Percentiles rank a stretch among this genome's conserved stretches.
These are phyloP conservation scores for Syrrhaptes paradoxus DNA, from an alignment of 2,113 vertebrate genomes.

Conservation along the genomic window DNA sequence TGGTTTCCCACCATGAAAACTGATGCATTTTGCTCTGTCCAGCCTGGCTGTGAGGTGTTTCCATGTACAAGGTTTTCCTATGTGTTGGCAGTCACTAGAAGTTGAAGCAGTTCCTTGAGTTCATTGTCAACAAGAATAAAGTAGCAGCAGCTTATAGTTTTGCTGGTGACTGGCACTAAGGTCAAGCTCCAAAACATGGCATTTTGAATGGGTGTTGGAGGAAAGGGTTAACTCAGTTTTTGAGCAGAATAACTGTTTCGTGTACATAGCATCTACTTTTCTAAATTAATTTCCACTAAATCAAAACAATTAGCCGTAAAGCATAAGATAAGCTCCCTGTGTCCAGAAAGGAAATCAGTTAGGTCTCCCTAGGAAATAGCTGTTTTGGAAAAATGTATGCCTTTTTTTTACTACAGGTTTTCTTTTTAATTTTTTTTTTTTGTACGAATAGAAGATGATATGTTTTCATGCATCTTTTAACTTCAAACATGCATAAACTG, in stretches of 20 bases:
- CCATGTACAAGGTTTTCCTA: background rate
- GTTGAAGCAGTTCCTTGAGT: background rate
- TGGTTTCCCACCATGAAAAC: background rate
- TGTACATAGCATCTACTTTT: background rate
- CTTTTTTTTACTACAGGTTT: background rate
- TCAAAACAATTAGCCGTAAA: background rate
- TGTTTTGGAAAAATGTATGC: background rate
- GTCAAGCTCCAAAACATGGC: background rate
- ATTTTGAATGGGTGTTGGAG: background rate
- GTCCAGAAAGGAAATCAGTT: background rate
- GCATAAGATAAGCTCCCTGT: background rate
- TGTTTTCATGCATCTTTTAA: background rate
- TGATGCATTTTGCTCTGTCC: background rate
- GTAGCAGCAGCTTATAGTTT: background rate
- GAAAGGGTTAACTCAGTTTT: background rate
- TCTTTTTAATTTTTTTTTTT: background rate
- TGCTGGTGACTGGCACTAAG: background rate
- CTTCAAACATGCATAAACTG: background rate
- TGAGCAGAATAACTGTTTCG: background rate
- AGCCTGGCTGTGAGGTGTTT: background rate
- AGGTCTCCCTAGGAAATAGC: background rate
- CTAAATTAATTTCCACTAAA: background rate
- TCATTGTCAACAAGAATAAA: background rate
- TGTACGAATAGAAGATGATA: background rate
- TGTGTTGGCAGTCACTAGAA: background rate